Evolutionary conservation across 2,113 vertebrate species (phyloP).

Genomic region (Upupa epops): DNA sequence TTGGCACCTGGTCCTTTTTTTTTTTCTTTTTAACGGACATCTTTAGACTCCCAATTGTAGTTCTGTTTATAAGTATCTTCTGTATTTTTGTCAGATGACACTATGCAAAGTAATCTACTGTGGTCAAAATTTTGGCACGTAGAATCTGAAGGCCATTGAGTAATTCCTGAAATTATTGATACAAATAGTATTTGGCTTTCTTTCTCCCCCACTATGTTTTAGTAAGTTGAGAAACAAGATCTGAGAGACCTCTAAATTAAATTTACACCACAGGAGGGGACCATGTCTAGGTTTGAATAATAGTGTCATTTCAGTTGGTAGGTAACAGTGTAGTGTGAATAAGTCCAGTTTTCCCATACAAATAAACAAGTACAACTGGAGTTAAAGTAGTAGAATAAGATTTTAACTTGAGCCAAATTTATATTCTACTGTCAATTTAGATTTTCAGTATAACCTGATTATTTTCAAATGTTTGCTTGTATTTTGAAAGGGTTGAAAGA

Average conservation of each 20-base stretch:
- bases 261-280: not conserved
- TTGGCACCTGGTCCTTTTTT: not conserved
- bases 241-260: not conserved
- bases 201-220: not conserved
- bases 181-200: not conserved
- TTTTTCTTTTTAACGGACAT: not conserved
- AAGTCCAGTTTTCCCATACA: not conserved
- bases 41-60: not conserved
- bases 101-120: not conserved
- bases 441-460: not conserved
- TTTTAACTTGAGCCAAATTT: not conserved
- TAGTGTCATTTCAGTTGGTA: not conserved
- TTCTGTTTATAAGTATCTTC: not conserved
- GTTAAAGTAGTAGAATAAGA: not conserved
- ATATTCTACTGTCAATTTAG: not conserved
- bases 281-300: not conserved
- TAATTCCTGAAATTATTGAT: not conserved
- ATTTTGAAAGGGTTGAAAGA: not conserved
- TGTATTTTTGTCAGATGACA: not conserved
- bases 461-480: not conserved
- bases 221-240: not conserved
- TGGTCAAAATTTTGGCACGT: not conserved
- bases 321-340: not conserved
- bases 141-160: not conserved
- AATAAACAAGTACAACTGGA: not conserved